These are phyloP conservation scores for Podarcis cretensis DNA, from an alignment of 2,113 vertebrate species.

Conservation along the genomic window DNA sequence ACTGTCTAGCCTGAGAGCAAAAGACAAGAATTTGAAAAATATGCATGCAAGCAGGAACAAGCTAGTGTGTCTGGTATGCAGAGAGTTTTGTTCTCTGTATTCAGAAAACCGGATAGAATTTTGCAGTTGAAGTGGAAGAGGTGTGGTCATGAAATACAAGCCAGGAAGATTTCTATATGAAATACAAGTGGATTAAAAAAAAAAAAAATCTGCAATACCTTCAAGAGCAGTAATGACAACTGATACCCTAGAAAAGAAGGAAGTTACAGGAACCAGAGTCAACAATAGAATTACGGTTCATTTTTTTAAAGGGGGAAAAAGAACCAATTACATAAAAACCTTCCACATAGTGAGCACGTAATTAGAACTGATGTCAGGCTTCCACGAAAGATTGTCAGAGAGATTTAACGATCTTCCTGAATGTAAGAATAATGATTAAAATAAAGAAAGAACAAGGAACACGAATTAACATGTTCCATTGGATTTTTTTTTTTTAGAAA, in stretches of 20 bases:
- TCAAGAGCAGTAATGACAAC: background rate
- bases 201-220: background rate
- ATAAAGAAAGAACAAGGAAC: background rate
- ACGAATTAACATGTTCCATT: fast-evolving
- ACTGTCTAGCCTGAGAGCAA: background rate
- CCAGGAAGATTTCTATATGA: background rate
- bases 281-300: conserved; percentile 18
- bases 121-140: background rate
- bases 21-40: background rate
- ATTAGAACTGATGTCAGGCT: conserved; percentile 27
- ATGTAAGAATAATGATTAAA: background rate
- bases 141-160: background rate
- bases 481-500: background rate
- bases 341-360: background rate
- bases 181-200: background rate
- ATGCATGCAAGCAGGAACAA: background rate
- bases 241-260: background rate
- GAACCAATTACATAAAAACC: background rate
- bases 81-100: background rate
- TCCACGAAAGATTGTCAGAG: background rate
- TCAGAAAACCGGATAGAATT: background rate
- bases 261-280: background rate
- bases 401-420: conserved; percentile 26
- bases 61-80: background rate
- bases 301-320: background rate